phyloP scores from a whole-genome alignment of 53 echinoderm and acorn worm species.

The Holothuria scabra region DNA sequence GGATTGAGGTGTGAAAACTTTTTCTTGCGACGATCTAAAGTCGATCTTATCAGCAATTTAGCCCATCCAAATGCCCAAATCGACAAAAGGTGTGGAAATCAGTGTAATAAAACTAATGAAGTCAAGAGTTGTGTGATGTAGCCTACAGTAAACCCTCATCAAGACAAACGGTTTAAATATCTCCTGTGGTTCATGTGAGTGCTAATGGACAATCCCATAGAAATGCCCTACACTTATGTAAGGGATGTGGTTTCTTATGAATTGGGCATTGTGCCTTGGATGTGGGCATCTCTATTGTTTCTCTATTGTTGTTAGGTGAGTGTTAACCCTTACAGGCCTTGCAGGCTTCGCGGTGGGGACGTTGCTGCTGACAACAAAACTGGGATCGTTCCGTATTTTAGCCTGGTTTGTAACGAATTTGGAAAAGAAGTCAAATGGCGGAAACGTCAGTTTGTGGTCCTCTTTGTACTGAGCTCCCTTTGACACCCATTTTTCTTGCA shows the following conservation, averaged over 20 bases:
- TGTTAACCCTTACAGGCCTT: slow-evolving; percentile 8
- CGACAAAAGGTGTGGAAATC: no score
- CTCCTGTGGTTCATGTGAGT: no score
- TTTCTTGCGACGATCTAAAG: no score
- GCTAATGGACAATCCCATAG: no score
- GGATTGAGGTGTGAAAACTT: no score
- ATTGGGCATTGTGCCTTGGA: slow-evolving; percentile 52
- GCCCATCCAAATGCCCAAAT: no score
- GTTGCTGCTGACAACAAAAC: not conserved
- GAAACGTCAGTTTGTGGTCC: slow-evolving; percentile 27
- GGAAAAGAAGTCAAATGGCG: slow-evolving; percentile 53
- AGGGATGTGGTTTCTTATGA: slow-evolving; percentile 53
- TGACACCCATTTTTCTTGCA: slow-evolving; percentile 62
- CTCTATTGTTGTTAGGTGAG: not conserved
- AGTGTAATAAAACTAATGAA: no score
- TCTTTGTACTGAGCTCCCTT: slow-evolving; percentile 57
- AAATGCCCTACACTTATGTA: slow-evolving; percentile 53
- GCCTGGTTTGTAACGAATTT: slow-evolving; percentile 45
- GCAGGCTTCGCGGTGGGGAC: not conserved
- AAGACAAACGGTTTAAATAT: no score
- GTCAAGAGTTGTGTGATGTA: no score
- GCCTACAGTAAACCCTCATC: no score
- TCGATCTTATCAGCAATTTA: no score
- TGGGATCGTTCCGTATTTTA: slow-evolving; percentile 52
- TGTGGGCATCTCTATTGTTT: slow-evolving; percentile 23